Evolutionary conservation across 2,797 vertebrate species (phyloP), one percentile per base, ranked within the genome.

Genomic region (Neosilurus hyrtlii): DNA sequence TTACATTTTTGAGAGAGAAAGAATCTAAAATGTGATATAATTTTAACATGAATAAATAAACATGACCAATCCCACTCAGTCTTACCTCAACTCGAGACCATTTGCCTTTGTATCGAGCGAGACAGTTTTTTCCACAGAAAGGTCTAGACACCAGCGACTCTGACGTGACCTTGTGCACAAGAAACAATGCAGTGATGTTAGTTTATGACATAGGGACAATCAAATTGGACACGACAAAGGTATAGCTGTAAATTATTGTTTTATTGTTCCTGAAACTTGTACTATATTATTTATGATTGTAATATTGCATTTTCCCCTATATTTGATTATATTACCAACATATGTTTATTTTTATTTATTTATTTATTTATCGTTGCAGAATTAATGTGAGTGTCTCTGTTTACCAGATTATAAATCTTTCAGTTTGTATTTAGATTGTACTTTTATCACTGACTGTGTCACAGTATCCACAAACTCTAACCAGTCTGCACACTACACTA

Each of bases 81-180:
- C 93, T 94, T 93, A 99, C 98, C 96, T 98, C 97, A 4, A 97
- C 96, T 71, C 98, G 96, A 67, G 96, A 93, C 97, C 95, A 98
- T 93, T 95, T 97, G 88, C 96, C 96, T 94, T 98, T 99, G 90
- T 94, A 96, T 82, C 94, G 94, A 81, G 96, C 95, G 91, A 99
- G 92, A 89, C 98, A 99, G 88, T 90, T 91, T 91, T 98, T 99
- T 68, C 98, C 97, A 93, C 96, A 99, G 90, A 97, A 99, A 22
- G 97, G 97, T 57, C 93, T 88, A 0, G 95, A 96, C 35, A 99
- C 93, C 84, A 96, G 94, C 88, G 92, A 95, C 82, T 97, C 96
- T 24, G 96, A 95, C 35, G 95, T 94, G 59, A 96, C 92, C 91
- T 96, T 92, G 87, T 93, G 89, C 2, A 87, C n/a, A 49, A 43